Evolutionary conservation across 2,888 invertebrate species (phyloP), one percentile per base, ranked within the genome.

Genomic region (Cheilosia urbana): DNA sequence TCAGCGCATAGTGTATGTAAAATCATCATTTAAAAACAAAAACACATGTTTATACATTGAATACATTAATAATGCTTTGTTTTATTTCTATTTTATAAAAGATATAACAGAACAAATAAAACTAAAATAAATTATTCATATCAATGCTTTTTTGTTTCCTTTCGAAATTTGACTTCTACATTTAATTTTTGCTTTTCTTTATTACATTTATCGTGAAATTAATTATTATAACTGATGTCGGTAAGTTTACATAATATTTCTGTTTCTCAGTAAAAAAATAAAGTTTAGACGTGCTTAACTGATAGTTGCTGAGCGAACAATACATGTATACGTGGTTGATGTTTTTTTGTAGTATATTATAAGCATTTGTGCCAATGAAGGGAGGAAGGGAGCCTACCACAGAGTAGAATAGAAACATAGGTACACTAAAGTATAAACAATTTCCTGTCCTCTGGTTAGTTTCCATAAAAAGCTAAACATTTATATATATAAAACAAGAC

Each of bases 31-130:
- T 30, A 2, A 9, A 30, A 30, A 9, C 9, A 9, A 60, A 60
- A 51, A 40, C 5, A 21, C 55, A 57, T n/a, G 0, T 11, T 19
- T 53, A 11, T 80, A 85, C 84, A 85, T 76, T 80, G 84, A 85
- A 85, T 85, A 85, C 84, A 85, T 80, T 76, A 85, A 84, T 84
- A 75, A 85, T 75, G 69, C 17, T 85, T 85, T 85, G 84, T 76
- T 85, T 85, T 85, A 85, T 85, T 85, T 85, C 79, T 80, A 72
- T 85, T 85, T 80, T 78, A 80, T 85, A 83, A 76, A 79, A 85
- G 69, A 76, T 69, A 76, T 85, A 85, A 85, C 84, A 85, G 79
- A 85, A 85, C 84, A 80, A 80, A 80, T 80, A 85, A 80, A 80
- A 80, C 80, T 85, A 80, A 85, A 85, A 80, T 85, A 80, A 85